Conservation (phyloP, 1,140 invertebrate species). For the Pteromalus puparum region DNA sequence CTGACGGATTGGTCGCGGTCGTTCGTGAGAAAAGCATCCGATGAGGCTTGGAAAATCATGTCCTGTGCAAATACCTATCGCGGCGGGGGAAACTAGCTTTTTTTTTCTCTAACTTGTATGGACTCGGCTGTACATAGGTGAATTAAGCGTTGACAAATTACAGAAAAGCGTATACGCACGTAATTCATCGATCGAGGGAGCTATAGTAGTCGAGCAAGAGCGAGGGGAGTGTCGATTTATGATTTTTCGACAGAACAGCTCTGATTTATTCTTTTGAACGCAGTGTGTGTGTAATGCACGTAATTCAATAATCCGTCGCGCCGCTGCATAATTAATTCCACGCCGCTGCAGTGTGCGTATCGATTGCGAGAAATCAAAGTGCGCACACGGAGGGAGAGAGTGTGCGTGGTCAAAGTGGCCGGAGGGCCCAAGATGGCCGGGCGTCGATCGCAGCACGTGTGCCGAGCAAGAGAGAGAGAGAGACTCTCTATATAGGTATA, state of each 20-base stretch:
- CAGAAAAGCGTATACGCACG: not conserved
- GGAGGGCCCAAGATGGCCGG: constrained; percentile 41
- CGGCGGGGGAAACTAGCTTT: not conserved
- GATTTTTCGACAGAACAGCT: not conserved
- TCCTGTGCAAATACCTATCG: constrained; percentile 10
- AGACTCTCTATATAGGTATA: not conserved
- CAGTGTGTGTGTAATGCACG: not conserved
- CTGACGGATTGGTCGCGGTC: constrained; percentile 56
- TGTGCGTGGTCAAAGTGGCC: constrained; percentile 18
- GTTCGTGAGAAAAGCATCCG: constrained; percentile 46
- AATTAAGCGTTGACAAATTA: constrained; percentile 21
- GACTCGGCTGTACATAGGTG: not conserved
- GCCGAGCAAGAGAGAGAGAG: not conserved
- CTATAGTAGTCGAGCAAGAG: not conserved
- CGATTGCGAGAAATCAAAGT: constrained; percentile 22
- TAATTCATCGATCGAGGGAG: constrained; percentile 15
- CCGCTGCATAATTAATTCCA: not conserved
- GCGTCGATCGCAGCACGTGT: not conserved
- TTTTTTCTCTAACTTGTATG: not conserved
- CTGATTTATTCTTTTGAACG: not conserved
- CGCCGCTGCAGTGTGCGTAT: not conserved
- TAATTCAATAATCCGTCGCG: not conserved
- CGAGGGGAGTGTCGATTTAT: not conserved
- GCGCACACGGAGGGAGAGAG: constrained; percentile 9
- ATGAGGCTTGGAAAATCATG: not conserved